Evolutionary conservation across 2,888 invertebrate species (phyloP), one percentile per base, ranked within the genome.

Genomic region (Parnassius smintheus): DNA sequence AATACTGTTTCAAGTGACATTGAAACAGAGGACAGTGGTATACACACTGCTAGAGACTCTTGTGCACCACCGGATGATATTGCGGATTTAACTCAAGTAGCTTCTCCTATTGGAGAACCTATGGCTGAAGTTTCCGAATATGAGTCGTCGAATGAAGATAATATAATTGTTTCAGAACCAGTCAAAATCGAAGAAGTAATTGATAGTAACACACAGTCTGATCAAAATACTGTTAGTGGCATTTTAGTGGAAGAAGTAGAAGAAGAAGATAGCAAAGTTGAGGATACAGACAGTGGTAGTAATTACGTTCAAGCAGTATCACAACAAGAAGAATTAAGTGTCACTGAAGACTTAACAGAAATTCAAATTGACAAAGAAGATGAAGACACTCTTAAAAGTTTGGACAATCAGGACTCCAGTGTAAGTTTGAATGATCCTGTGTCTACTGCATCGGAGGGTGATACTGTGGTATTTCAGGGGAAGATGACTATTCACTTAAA

Each of bases 31-130:
- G 96, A 96, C 77, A 95, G 95, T 67, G 96, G 95, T 2, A 95
- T 96, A 67, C 96, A 96, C 72, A 95, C 96, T 7, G 96, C 96
- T 2, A 95, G 96, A 77, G 96, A 95, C 61, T 96, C 95, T 22
- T 95, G 95, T 73, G 95, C 94, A 44, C 96, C 96, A 73, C 94
- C 95, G 56, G 96, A 96, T 79, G 95, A 96, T 72, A 94, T 94
- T 22, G 93, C 94, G 59, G 95, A 95, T 75, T 80, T 88, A 68
- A 86, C 87, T 65, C 89, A 91, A 80, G 87, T 91, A 65, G 88
- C 90, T 62, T 90, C 90, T 68, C 91, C 91, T 12, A 82, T 90
- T 25, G 89, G 86, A 70, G 91, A 90, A 76, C 85, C 86, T 68
- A 84, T 86, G 83, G 75, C 80, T 44, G 88, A 88, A 73, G 77